Base-by-base conservation (phyloP, 1,140 invertebrate species). In the Platorchestia sp. region DNA sequence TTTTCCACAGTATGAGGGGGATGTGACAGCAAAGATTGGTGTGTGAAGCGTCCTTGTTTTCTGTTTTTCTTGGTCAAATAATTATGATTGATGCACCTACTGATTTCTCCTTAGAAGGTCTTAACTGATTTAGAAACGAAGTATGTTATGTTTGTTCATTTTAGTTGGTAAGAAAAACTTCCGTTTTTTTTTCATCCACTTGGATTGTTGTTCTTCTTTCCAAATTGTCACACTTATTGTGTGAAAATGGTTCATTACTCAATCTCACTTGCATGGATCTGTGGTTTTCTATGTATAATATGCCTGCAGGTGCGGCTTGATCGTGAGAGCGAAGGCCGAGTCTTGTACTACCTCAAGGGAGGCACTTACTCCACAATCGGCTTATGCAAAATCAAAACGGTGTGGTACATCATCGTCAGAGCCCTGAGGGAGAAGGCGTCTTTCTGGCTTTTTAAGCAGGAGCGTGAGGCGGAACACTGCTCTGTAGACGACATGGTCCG, bases 381-480 rank as follows among this genome's bases (percentile, higher is more conserved):
- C 40, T 86, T 97, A 14, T 96, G 97, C 44, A 97, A 97, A 96
- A 97, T 97, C 97, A 97, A 97, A 96, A 97, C 97, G 36, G 96
- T 97, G 45, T 97, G 97, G 97, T 97, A 97, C 96, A 97, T 97
- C 86, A 97, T 97, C 47, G 96, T 97, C 91, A 95, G 97, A 96
- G 97, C 97, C 45, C 96, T 97, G 19, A 96, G 97, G 93, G 97
- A 97, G 96, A 97, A 97, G 96, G 95, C 87, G 14, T 93, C 43
- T 47, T 95, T 89, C 16, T 95, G 95, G 40, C 43, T 87, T 59
- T 96, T 95, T 47, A 90, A 53, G 42, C 22, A 42, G n/a, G 75
- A 43, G 40, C 95, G 91, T 43, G 95, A 86, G 51, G n/a, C 19
- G 45, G 75, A 95, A 43, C 22, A 42, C 3, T 93, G 53, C 45